Percentiles rank a stretch among this genome's conserved stretches.
phyloP scores from a whole-genome alignment of 2,113 vertebrate genomes.

The Amphilophus citrinellus region DNA sequence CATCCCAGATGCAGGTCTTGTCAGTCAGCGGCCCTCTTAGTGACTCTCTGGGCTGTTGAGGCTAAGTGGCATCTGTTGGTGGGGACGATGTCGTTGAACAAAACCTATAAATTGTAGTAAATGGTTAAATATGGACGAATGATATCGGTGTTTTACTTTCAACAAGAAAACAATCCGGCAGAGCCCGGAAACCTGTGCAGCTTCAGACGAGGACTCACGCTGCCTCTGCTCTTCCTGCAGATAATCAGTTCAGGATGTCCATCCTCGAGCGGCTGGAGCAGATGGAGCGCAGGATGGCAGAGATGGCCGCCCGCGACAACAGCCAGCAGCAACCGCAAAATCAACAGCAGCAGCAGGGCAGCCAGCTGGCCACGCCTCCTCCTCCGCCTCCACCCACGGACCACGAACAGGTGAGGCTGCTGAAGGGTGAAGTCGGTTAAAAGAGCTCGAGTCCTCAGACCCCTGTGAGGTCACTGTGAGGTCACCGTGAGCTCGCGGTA shows the following conservation, averaged over 20 bases:
- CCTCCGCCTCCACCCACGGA: constrained; percentile 57
- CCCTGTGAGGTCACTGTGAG: not conserved
- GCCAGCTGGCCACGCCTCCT: constrained; percentile 55
- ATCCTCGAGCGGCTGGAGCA: constrained; percentile 77
- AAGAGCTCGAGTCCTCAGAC: too few relatives aligned
- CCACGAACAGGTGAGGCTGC: constrained; percentile 57
- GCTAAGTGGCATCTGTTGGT: not conserved
- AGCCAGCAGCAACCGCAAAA: constrained; percentile 4
- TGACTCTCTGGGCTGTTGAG: rapidly evolving
- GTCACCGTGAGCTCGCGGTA: not conserved
- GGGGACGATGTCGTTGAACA: not conserved
- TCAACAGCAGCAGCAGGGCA: constrained; percentile 20
- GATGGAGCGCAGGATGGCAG: constrained; percentile 76
- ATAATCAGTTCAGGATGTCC: constrained; percentile 79
- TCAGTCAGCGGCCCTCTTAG: not conserved
- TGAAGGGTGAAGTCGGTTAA: too few relatives aligned
- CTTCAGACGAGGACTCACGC: not conserved
- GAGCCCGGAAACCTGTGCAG: too few relatives aligned
- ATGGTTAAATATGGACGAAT: too few relatives aligned
- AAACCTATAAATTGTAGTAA: not conserved
- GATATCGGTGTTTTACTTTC: too few relatives aligned
- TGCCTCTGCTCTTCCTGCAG: constrained; percentile 30
- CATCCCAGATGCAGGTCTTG: not conserved
- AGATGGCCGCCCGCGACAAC: constrained; percentile 58
- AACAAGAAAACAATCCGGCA: too few relatives aligned